Base-by-base conservation (phyloP, 1,140 invertebrate species). In the Fopius arisanus region DNA sequence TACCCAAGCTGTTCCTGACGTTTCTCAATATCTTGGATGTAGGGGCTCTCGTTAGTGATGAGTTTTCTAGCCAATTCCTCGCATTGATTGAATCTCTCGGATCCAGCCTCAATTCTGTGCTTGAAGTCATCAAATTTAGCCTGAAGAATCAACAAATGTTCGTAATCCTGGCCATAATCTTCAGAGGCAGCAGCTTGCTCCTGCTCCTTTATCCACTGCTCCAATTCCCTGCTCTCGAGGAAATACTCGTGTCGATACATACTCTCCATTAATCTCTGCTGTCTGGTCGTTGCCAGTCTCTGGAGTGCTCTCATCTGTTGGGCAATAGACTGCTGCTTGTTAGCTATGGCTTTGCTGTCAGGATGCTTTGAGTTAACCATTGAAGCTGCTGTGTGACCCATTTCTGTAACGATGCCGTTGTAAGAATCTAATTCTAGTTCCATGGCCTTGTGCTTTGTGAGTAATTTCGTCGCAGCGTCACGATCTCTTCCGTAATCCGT, bases 81-180 rank as follows among this genome's bases (percentile, higher is more conserved):
- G 83, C 96, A 97, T 79, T 96, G 94, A 81, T 94, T 96, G 82
- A 98, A 98, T 77, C 97, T 89, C 84, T 99, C 97, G 0, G 95
- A 92, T 0, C 96, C 97, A 33, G 95, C 93, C 81, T 98, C 96
- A 16, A 99, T 94, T 67, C 93, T 90, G 79, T 97, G 94, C 78
- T 97, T 97, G 67, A 99, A 94, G 83, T 99, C 97, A 78, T 98
- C 96, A 87, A 99, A 99, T 89, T 98, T 98, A 26, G 93, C 93
- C 81, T 96, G 93, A 19, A 98, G 84, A 33, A 96, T 89, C 87
- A 97, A 87, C 28, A 98, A 86, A 89, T 99, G 97, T 85, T 99
- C 98, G 84, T 97, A 98, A 89, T 99, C 97, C 84, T 96, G 95
- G 5, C 97, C 97, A 86, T 97, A 99, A 84, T 99, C 98, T 83